Evolutionary conservation across 2,797 vertebrate species (phyloP).

Genomic region (Syngnathus rostellatus): DNA sequence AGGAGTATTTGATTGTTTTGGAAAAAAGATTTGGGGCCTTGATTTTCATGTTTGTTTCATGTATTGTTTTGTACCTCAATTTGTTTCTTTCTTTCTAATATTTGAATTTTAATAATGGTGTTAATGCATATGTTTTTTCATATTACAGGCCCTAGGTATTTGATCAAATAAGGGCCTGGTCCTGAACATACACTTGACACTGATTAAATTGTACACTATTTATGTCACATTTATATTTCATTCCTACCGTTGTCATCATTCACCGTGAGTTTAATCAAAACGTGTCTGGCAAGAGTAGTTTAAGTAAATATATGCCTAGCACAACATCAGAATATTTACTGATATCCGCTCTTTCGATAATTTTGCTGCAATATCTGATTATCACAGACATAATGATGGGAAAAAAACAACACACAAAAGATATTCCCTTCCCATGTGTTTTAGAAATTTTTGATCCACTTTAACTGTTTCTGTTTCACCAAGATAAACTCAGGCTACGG

Average conservation of each 20-base stretch:
- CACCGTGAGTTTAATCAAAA: background rate
- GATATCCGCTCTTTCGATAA: background rate
- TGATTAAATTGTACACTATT: background rate
- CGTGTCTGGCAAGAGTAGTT: background rate
- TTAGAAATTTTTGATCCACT: background rate
- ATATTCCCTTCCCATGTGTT: conserved; percentile 8
- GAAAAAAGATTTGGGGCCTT: too few relatives aligned
- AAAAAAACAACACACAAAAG: conserved; percentile 7
- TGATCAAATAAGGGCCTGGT: background rate
- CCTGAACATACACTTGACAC: background rate
- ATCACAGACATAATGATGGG: conserved; percentile 9
- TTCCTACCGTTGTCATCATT: background rate
- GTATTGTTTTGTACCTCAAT: background rate
- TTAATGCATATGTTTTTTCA: too few relatives aligned
- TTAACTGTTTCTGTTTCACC: background rate
- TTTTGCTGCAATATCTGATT: conserved; percentile 32
- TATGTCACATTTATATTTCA: background rate
- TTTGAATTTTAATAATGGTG: too few relatives aligned
- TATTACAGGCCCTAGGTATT: background rate
- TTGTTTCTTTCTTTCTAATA: too few relatives aligned
- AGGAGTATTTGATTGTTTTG: too few relatives aligned
- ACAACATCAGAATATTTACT: conserved; percentile 1
- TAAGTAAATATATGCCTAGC: background rate
- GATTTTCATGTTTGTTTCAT: background rate
- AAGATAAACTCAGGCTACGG: background rate